Evolutionary conservation across 53 echinoderm and acorn worm genomes (phyloP).

Genomic region (Paracentrotus lividus): DNA sequence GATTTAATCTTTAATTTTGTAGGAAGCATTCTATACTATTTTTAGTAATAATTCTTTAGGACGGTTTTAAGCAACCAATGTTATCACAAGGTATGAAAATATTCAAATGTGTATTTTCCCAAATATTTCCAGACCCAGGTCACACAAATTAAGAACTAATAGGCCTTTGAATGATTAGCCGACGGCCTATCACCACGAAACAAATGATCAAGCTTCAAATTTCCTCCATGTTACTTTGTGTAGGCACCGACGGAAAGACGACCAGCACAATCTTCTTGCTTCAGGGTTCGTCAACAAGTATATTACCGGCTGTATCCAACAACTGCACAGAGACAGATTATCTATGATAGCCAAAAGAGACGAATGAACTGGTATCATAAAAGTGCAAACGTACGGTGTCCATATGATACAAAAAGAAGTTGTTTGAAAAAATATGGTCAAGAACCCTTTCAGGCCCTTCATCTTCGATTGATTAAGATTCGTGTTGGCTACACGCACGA

Average conservation of each 20-base stretch:
- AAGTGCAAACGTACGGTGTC: not conserved
- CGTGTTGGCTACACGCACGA: not conserved
- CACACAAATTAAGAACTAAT: no score
- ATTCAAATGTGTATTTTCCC: no score
- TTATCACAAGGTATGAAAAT: no score
- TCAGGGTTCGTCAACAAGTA: constrained; percentile 1
- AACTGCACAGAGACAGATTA: not conserved
- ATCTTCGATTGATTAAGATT: not conserved
- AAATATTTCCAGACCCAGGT: no score
- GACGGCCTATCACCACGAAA: no score
- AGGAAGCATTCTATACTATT: no score
- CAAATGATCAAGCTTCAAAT: not conserved
- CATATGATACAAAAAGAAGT: not conserved
- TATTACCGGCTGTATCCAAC: not conserved
- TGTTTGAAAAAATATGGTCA: not conserved
- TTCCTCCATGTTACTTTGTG: not conserved
- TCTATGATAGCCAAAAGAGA: not conserved
- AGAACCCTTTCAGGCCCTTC: not conserved
- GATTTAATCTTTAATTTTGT: no score
- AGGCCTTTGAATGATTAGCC: no score
- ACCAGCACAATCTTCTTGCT: not conserved
- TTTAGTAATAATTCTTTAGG: no score
- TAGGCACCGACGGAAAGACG: not conserved
- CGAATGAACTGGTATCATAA: not conserved
- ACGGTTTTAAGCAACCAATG: no score